phyloP scores from a whole-genome alignment of 2,888 invertebrate genomes.

The Sarcophaga carnaria region DNA sequence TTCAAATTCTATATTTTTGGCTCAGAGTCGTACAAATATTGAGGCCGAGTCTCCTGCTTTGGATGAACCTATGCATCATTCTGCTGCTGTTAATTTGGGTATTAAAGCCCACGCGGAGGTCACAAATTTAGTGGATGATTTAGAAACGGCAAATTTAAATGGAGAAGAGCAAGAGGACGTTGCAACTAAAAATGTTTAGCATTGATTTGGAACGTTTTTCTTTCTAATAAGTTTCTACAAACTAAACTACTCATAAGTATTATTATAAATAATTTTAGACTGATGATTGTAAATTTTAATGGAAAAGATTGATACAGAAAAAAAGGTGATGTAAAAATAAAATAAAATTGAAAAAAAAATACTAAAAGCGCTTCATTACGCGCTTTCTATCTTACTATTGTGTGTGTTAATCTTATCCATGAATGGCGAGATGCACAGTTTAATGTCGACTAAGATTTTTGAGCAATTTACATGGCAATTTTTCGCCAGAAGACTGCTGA shows the following conservation, averaged over 20 bases:
- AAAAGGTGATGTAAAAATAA: not conserved
- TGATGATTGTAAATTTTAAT: conserved; percentile 62
- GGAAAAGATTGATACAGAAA: not conserved
- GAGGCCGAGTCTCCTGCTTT: conserved; percentile 52
- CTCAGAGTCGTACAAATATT: conserved; percentile 62
- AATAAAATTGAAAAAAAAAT: not conserved
- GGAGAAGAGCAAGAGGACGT: not conserved
- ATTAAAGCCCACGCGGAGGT: not conserved
- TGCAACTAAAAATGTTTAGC: conserved; percentile 28
- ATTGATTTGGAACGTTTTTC: not conserved
- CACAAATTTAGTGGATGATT: conserved; percentile 30
- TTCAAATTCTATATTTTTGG: conserved; percentile 51
- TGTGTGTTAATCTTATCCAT: no score
- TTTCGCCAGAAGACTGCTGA: no score
- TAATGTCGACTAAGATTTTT: no score
- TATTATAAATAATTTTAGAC: conserved; percentile 64
- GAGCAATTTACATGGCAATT: no score
- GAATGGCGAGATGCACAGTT: no score
- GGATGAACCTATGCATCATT: conserved; percentile 16
- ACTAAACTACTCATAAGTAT: conserved; percentile 49
- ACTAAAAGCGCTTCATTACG: not conserved
- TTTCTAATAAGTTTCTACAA: not conserved
- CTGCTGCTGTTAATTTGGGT: not conserved
- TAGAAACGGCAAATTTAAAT: conserved; percentile 26
- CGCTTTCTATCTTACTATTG: no score